These are phyloP conservation scores for Phortica okadai DNA, from an alignment of 2,888 invertebrate species.

Conservation along the genomic window DNA sequence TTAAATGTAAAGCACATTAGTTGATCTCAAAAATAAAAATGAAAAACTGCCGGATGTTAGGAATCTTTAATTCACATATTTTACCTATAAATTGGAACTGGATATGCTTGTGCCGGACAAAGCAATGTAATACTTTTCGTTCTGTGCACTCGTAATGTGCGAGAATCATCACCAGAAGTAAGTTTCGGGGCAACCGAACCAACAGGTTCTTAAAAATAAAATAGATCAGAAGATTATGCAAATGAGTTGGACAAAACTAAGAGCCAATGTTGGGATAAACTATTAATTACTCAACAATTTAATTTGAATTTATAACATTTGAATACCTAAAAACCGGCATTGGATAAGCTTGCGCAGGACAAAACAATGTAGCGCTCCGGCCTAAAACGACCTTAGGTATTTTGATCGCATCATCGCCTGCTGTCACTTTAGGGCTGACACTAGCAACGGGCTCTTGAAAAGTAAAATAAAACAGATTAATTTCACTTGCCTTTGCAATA, in stretches of 20 bases:
- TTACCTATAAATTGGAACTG: slow-evolving; percentile 84
- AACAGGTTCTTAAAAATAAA: slow-evolving; percentile 76
- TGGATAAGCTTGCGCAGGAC: slow-evolving; percentile 86
- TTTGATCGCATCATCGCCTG: slow-evolving; percentile 79
- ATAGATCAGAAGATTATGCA: not conserved
- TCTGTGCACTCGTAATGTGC: slow-evolving; percentile 77
- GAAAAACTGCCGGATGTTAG: slow-evolving; percentile 55
- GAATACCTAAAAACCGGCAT: slow-evolving; percentile 83
- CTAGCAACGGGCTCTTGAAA: slow-evolving; percentile 78
- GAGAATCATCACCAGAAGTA: slow-evolving; percentile 82
- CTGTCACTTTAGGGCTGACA: slow-evolving; percentile 82
- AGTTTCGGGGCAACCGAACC: slow-evolving; percentile 80
- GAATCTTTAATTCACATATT: not conserved
- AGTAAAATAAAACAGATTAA: not conserved
- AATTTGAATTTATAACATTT: not conserved
- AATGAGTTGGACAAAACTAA: not conserved
- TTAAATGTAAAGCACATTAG: not conserved
- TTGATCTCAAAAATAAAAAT: not conserved
- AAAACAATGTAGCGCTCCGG: slow-evolving; percentile 81
- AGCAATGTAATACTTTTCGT: slow-evolving; percentile 78
- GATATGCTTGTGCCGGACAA: slow-evolving; percentile 83
- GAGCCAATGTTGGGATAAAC: slow-evolving; percentile 46
- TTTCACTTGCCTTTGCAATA: not conserved
- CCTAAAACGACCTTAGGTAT: slow-evolving; percentile 75
- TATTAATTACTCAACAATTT: slow-evolving; percentile 17